Evolutionary conservation across 2,113 vertebrate genomes (phyloP).

Genomic region (Circaetus gallicus): DNA sequence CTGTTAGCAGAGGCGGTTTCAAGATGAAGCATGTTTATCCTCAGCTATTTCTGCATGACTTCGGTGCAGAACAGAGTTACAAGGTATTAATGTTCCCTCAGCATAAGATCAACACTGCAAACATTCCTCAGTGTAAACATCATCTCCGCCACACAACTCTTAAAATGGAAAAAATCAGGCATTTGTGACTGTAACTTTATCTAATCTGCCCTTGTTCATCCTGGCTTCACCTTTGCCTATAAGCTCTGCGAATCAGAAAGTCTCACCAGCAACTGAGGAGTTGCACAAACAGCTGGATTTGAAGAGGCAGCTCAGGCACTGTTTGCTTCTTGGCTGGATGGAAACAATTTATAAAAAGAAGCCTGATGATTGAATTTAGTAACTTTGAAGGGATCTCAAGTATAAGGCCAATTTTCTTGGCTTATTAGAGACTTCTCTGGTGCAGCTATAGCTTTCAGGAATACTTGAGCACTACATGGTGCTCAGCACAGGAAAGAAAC

Average conservation of each 20-base stretch:
- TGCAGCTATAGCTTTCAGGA: not conserved
- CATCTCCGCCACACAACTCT: not conserved
- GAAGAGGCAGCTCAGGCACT: not conserved
- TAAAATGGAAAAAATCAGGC: not conserved
- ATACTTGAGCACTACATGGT: not conserved
- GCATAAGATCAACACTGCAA: not conserved
- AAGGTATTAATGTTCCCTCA: not conserved
- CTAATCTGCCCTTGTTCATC: not conserved
- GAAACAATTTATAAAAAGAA: not conserved
- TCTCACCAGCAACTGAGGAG: not conserved
- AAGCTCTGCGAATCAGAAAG: not conserved
- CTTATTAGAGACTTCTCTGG: not conserved
- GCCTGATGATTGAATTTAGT: not conserved
- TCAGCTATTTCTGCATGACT: not conserved
- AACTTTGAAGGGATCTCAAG: not conserved
- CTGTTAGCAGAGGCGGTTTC: not conserved
- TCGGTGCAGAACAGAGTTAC: not conserved
- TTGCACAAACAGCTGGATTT: not conserved
- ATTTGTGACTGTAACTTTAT: not conserved
- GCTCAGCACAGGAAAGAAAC: not conserved
- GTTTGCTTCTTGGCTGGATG: not conserved
- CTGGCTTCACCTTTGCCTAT: not conserved
- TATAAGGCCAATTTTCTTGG: not conserved
- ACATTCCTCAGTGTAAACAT: not conserved
- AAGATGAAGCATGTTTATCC: not conserved